phyloP scores from a whole-genome alignment of 1,140 invertebrate genomes.

The Drosophila obscura region DNA sequence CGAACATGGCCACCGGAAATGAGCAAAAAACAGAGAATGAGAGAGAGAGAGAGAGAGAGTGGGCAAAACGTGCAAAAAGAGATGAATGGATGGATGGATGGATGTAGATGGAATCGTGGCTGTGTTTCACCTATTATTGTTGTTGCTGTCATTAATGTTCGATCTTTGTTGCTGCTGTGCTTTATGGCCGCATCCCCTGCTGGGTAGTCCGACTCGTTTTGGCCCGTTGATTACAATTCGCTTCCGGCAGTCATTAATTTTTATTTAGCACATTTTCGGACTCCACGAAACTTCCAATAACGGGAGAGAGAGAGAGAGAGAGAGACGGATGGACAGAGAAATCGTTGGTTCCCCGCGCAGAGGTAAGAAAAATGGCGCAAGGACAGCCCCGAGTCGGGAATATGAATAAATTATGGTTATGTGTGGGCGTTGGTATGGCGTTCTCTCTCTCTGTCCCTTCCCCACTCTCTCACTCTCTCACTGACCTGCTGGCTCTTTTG shows the following conservation, averaged over 20 bases:
- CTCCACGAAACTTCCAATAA: neutral
- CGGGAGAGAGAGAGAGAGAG: slow-evolving; percentile 2
- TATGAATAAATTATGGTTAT: slow-evolving; percentile 73
- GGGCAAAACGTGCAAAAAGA: slow-evolving; percentile 3
- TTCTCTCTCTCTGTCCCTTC: neutral
- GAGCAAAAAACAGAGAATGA: slow-evolving; percentile 26
- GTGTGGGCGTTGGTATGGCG: slow-evolving; percentile 27
- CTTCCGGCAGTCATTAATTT: slow-evolving; percentile 79
- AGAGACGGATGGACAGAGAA: slow-evolving; percentile 19
- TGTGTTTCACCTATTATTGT: slow-evolving; percentile 30
- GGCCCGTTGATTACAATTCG: slow-evolving; percentile 73
- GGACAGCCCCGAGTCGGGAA: slow-evolving; percentile 35
- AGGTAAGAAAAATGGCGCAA: slow-evolving; percentile 68
- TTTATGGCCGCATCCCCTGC: slow-evolving; percentile 47
- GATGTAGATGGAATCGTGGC: slow-evolving; percentile 28
- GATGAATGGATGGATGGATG: slow-evolving; percentile 15
- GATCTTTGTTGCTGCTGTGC: slow-evolving; percentile 34
- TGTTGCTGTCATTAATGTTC: slow-evolving; percentile 44
- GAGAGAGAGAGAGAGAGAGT: too few relatives aligned
- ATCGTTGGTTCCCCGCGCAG: slow-evolving; percentile 16
- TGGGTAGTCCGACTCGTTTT: slow-evolving; percentile 16
- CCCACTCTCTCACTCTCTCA: neutral
- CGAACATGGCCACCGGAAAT: slow-evolving; percentile 51
- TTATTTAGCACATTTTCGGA: slow-evolving; percentile 75
- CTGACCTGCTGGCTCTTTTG: neutral